These are phyloP conservation scores for Notothenia coriiceps DNA, from an alignment of 2,113 vertebrate genomes.

Conservation along the genomic window DNA sequence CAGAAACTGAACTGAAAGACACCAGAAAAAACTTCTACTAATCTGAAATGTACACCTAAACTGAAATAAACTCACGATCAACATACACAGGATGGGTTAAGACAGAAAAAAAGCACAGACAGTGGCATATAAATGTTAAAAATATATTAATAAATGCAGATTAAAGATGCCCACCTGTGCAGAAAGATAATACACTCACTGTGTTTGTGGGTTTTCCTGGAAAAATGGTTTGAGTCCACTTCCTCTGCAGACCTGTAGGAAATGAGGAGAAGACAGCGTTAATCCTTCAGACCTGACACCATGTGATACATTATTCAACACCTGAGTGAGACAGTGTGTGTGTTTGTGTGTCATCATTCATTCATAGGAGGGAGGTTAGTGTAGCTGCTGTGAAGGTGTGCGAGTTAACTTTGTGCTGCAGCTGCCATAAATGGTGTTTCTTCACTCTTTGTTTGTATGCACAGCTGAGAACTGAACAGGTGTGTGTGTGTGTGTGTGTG, in stretches of 20 bases:
- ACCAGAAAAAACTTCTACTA: too few relatives aligned
- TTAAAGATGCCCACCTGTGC: constrained; percentile 6
- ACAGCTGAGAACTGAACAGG: constrained; percentile 49
- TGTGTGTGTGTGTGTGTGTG: constrained; percentile 43
- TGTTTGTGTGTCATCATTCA: neutral
- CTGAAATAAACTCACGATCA: neutral
- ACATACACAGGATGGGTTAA: neutral
- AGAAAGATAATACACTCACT: constrained; percentile 40
- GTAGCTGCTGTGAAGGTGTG: constrained; percentile 2
- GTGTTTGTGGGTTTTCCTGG: neutral
- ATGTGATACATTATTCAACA: constrained; percentile 81
- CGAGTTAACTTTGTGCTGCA: constrained; percentile 9
- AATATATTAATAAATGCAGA: neutral
- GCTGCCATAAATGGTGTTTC: constrained; percentile 15
- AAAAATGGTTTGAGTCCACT: neutral
- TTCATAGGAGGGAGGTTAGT: neutral
- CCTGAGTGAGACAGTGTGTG: constrained; percentile 22
- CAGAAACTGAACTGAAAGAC: neutral
- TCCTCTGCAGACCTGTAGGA: constrained; percentile 29
- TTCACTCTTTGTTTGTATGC: neutral
- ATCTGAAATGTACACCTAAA: neutral
- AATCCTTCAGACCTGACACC: constrained; percentile 61
- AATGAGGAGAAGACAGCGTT: constrained; percentile 29
- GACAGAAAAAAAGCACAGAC: neutral
- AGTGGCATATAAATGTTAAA: too few relatives aligned